A percentile compares a stretch with the other conserved stretches of the same genome.
Conservation (phyloP, 2,888 invertebrate species). For the Scaptomyza cyrtandrae region DNA sequence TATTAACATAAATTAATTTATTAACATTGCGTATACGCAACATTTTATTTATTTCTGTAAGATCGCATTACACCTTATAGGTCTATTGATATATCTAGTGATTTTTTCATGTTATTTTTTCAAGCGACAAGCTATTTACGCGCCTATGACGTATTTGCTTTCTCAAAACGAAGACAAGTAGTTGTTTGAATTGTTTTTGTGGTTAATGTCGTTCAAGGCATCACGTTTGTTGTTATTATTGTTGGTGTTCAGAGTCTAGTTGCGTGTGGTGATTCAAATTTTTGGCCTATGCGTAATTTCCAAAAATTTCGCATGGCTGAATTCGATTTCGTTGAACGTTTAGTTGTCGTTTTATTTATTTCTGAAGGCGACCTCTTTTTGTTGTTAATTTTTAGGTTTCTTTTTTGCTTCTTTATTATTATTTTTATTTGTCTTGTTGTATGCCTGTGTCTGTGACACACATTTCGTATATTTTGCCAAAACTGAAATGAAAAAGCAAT, state of each 20-base stretch:
- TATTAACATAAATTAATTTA: neutral
- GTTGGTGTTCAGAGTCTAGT: conserved; percentile 20
- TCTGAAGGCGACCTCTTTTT: conserved; percentile 69
- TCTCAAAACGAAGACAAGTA: conserved; percentile 31
- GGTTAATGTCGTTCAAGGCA: conserved; percentile 24
- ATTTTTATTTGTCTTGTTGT: neutral
- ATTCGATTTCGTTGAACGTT: conserved; percentile 41
- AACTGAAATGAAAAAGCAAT: conserved; percentile 59
- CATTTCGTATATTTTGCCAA: conserved; percentile 58
- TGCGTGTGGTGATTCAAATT: conserved; percentile 55
- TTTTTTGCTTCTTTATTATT: conserved; percentile 5
- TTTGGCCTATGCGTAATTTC: conserved; percentile 53
- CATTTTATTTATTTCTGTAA: neutral
- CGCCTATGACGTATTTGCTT: conserved; percentile 56
- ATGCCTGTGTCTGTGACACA: conserved; percentile 63
- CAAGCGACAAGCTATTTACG: conserved; percentile 29
- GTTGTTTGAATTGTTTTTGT: conserved; percentile 29
- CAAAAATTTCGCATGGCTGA: conserved; percentile 46
- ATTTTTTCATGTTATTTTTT: conserved; percentile 4
- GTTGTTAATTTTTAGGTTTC: conserved; percentile 67
- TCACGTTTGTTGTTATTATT: conserved; percentile 6
- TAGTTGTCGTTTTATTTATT: conserved; percentile 29
- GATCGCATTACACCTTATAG: conserved; percentile 1
- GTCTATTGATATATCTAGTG: conserved; percentile 25
- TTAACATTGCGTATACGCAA: conserved; percentile 38